Base-by-base conservation (phyloP, 2,888 invertebrate genomes). In the Trichacis sp. region DNA sequence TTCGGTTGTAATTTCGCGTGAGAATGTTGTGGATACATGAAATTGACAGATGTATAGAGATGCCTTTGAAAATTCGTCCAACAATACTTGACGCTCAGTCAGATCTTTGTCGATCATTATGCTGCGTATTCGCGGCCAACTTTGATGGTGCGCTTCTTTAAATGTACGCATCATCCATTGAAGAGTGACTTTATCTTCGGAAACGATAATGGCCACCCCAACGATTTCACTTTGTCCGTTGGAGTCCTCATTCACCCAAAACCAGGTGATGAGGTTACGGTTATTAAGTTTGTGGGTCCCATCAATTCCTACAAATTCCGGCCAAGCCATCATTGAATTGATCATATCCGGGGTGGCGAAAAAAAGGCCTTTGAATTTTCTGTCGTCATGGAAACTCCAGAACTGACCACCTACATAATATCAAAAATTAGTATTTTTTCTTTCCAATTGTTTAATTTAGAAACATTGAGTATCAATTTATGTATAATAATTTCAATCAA, bases 61-160 rank as follows among this genome's bases (percentile, higher is more conserved):
- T 11, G 43, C 24, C 18, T 50, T 42, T 4, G 60, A 54, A 48
- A 60, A 70, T 24, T 62, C 20, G 17, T 67, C 62, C 12, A 50
- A 51, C 4, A 67, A 33, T 5, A 59, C 60, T 4, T 36, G 30
- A 29, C 67, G 47, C 29, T 64, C 71, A 8, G 40, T 17, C 11
- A 61, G 19, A 40, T 71, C 71, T 36, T 69, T 71, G 15, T 69
- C 65, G 9, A 51, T 48, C 68, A 71, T 71, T 1, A 68, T 24
- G n/a, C 54, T 61, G 8, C 48, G 19, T 0, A 71, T 59, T 36
- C 51, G 29, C 1, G 14, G 0, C 8, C 61, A 68, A 0, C 57
- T 54, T 15, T 43, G 40, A n/a, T 15, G 9, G 45, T 68, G 50
- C 1, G 43, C 14, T 51, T 56, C 29, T 52, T 47, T 58, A 33